A percentile compares a stretch with the other conserved stretches of the same genome.
Evolutionary conservation across 2,797 vertebrate genomes (phyloP).

Genomic region (Scleropages formosus): DNA sequence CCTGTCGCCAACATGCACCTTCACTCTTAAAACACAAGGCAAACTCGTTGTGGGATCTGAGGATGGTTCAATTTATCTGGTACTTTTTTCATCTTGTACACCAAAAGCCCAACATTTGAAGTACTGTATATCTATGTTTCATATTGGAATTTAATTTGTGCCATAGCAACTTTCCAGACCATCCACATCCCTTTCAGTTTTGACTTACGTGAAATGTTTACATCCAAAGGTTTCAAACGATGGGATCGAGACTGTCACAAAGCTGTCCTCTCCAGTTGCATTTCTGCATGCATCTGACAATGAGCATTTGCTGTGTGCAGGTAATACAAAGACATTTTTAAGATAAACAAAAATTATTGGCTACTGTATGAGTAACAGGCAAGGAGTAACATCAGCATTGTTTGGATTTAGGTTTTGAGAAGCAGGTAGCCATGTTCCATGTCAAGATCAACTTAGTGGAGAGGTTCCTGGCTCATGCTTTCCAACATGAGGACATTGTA

Average conservation of each 20-base stretch:
- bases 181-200: too few species aligned
- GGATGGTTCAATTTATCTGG: conserved; percentile 61
- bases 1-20: conserved; percentile 43
- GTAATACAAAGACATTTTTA: conserved; percentile 46
- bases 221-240: conserved; percentile 62
- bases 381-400: background rate
- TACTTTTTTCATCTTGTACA: conserved; percentile 27
- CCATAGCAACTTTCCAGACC: background rate
- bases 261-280: conserved; percentile 63
- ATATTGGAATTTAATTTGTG: background rate
- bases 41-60: conserved; percentile 63
- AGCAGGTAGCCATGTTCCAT: conserved; percentile 58
- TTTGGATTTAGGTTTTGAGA: conserved; percentile 63
- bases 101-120: background rate
- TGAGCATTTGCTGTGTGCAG: conserved; percentile 72
- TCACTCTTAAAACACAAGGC: conserved; percentile 53
- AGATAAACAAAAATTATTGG: background rate
- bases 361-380: background rate
- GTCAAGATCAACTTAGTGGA: conserved; percentile 54
- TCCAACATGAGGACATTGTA: conserved; percentile 67
- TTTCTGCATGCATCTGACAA: conserved; percentile 69
- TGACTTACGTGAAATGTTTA: conserved; percentile 3
- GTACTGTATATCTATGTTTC: background rate
- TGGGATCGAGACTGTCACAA: conserved; percentile 44
- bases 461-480: conserved; percentile 52